Percentiles rank a stretch among this genome's conserved stretches.
Conservation (phyloP, 2,797 vertebrate genomes). For the Gobionotothen gibberifrons region DNA sequence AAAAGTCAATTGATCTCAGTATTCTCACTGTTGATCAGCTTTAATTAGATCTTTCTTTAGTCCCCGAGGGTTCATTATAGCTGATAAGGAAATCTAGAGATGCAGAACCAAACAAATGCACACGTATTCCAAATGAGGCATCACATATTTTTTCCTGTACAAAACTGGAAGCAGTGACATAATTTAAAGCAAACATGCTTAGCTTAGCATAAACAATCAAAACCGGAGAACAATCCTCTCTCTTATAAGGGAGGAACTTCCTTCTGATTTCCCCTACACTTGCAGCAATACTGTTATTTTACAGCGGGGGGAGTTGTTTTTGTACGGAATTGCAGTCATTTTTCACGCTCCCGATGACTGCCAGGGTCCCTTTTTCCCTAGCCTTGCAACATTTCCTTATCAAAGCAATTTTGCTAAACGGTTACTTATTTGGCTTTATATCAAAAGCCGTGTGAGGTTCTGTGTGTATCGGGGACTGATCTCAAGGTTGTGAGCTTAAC, state of each 20-base stretch:
- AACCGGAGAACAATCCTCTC: conserved; percentile 72
- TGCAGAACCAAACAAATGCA: conserved; percentile 68
- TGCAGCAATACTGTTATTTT: conserved; percentile 71
- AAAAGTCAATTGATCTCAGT: conserved; percentile 28
- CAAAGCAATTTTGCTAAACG: conserved; percentile 74
- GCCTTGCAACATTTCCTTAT: conserved; percentile 76
- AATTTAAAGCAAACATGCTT: conserved; percentile 80
- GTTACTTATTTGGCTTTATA: conserved; percentile 69
- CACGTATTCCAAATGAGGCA: conserved; percentile 64
- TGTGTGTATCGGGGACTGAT: conserved; percentile 52
- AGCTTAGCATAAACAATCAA: conserved; percentile 76
- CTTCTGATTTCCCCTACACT: conserved; percentile 73
- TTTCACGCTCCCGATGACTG: conserved; percentile 68
- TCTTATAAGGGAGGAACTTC: conserved; percentile 73
- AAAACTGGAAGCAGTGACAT: conserved; percentile 66
- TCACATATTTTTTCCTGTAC: conserved; percentile 72
- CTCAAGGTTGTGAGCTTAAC: conserved; percentile 57
- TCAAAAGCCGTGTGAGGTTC: conserved; percentile 61
- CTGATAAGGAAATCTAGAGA: conserved; percentile 64
- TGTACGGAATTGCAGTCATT: conserved; percentile 62
- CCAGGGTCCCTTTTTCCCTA: conserved; percentile 58
- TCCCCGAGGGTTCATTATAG: conserved; percentile 36
- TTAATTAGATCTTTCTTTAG: conserved; percentile 30
- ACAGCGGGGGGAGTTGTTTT: conserved; percentile 70
- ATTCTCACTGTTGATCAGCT: conserved; percentile 30